These are phyloP conservation scores for Anas flavirostris DNA, from an alignment of 2,797 vertebrate genomes.

Conservation along the genomic window DNA sequence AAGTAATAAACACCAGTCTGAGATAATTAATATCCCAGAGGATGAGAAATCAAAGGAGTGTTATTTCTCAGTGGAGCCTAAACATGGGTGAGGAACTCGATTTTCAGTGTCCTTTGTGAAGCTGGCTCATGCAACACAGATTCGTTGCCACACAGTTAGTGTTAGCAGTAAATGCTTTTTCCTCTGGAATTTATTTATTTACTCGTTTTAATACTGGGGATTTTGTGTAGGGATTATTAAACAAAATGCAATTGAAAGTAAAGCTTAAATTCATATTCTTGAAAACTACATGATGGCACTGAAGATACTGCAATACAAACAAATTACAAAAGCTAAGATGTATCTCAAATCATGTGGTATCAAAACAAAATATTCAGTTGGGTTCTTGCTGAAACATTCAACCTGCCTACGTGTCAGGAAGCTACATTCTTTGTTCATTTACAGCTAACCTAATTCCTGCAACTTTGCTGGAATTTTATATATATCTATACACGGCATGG, in stretches of 20 bases:
- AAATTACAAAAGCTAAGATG: not conserved
- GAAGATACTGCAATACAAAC: not conserved
- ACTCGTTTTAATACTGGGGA: not conserved
- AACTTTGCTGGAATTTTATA: not conserved
- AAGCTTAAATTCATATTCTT: not conserved
- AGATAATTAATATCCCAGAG: not conserved
- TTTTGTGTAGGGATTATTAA: not conserved
- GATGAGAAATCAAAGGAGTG: not conserved
- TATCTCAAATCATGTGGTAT: not conserved
- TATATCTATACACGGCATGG: not conserved
- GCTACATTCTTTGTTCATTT: not conserved
- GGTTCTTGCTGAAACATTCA: not conserved
- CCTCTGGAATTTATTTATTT: not conserved
- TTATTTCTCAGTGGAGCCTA: not conserved
- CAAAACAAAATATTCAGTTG: not conserved
- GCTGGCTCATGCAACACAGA: not conserved
- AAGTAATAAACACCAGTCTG: not conserved
- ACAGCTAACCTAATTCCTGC: not conserved
- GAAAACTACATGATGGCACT: not conserved
- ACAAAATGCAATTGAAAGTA: not conserved
- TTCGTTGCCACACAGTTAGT: accelerated
- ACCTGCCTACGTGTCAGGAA: not conserved
- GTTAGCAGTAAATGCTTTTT: not conserved
- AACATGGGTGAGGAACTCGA: not conserved
- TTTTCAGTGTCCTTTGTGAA: not conserved